Evolutionary conservation across 2,113 vertebrate genomes (phyloP), one percentile per base, ranked within the genome.

Genomic region (Myotis lucifugus): DNA sequence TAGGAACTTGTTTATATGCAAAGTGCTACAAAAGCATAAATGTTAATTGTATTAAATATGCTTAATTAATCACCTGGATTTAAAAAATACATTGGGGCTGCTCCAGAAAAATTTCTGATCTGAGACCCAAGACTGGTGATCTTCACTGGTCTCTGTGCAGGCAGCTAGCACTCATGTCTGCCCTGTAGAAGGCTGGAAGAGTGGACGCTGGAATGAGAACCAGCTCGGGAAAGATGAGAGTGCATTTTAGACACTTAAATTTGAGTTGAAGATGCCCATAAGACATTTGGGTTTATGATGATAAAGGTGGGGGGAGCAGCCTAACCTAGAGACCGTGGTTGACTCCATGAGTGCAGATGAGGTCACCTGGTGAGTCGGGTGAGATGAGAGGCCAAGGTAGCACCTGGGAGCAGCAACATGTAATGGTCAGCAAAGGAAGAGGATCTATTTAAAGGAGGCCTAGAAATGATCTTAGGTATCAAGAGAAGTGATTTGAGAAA

Each of bases 1-100:
- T 93, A 91, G 64, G 14, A 88, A 94, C 67, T 79, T 96, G 34
- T 90, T 90, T 79, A 42, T 50, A 84, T 23, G 29, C 23, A 67
- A 97, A 8, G 23, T 78, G 6, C 48, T 95, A 23, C 8, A 93
- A 78, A 85, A 79, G 2, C 74, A 2, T 46, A 77, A 87, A 56
- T 82, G 40, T n/a, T 85, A 70, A 87, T 93, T 94, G 59, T 82
- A 72, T 88, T 82, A 93, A 85, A 87, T 72, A 61, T 77, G 18
- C n/a, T 81, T 95, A 88, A 82, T 85, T 83, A 95, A 88, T 81
- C 61, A 72, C 52, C 6, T 81, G 42, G 14, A 79, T 90, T 86
- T 40, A 84, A 86, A 95, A 93, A 79, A 61, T 72, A 85, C 95
- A 82, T 37, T 32, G 15, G 27, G 17, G 5, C 40, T 93, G 9